Base-by-base conservation (phyloP, 2,888 invertebrate species). In the Drosophila helvetica region DNA sequence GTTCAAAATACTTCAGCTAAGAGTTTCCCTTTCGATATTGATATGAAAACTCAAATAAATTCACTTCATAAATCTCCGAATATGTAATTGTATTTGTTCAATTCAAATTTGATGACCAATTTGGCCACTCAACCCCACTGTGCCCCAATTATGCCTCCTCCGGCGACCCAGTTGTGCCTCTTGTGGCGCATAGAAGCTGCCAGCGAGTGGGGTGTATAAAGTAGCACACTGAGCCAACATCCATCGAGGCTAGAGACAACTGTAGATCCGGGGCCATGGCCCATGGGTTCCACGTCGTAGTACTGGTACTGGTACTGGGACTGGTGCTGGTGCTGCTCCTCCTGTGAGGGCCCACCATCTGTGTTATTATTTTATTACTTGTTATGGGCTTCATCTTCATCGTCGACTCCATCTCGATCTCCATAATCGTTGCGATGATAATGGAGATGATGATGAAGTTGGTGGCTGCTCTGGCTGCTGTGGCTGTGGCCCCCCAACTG, bases 341-440 rank as follows among this genome's bases (percentile, higher is more conserved):
- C 58, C 72, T 63, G 76, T 58, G 78, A 54, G 65, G 80, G 87
- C 84, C 88, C 89, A 89, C 88, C 90, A 85, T 88, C 85, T 88
- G 81, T 89, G 88, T 80, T 87, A 87, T 88, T 86, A 82, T 87
- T 87, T 85, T 86, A 87, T 88, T 88, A 88, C 87, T 90, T 86
- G 88, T 84, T 89, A 86, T 84, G 88, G 80, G 77, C 80, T 75
- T 64, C 82, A 74, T 68, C 80, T 75, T 63, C 82, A 74, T 67
- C 33, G 10, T 33, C 38, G 38, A 38, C 38, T 38, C 15, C 38
- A 38, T 38, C 38, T 38, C 38, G 38, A 38, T 38, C 65, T 51
- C 58, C 58, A 71, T 71, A 56, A 66, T 56, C 73, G 58, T 71
- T 69, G 70, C 64, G 63, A 73, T 56, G 65, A 71, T 38, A 57